These are phyloP conservation scores for Haliclystus octoradiatus DNA, from an alignment of 30 jellyfish, hydroid and myxozoan genomes.

Conservation along the genomic window DNA sequence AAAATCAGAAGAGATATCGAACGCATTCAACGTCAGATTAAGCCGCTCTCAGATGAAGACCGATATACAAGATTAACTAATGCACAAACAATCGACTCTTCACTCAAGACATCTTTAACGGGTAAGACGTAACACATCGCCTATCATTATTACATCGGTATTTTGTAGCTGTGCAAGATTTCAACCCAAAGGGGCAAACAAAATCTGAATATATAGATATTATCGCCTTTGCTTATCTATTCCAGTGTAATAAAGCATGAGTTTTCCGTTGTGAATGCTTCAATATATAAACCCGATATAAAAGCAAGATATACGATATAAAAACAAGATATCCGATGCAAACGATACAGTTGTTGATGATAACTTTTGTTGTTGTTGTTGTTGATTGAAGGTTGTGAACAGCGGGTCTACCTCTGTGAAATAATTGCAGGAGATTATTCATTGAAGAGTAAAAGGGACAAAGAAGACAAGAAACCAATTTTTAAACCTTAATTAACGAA, in stretches of 20 bases:
- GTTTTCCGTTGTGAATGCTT: no score
- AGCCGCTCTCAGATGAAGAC: background rate
- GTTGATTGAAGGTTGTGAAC: background rate
- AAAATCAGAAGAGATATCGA: constrained; percentile 14
- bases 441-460: background rate
- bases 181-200: no score
- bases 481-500: background rate
- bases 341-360: background rate
- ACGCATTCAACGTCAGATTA: constrained; percentile 27
- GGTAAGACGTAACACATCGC: constrained; percentile 16
- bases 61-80: constrained; percentile 38
- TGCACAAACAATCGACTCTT: constrained; percentile 54
- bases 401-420: background rate
- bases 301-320: background rate
- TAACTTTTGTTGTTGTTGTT: background rate
- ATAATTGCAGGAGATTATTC: background rate
- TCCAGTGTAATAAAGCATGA: no score
- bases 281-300: background rate
- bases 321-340: background rate
- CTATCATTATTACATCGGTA: no score
- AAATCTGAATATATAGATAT: no score
- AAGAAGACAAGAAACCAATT: background rate
- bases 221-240: no score
- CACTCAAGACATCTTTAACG: constrained; percentile 30
- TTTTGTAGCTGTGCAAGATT: no score